Base-by-base conservation (phyloP, 2,888 invertebrate genomes). In the Bimastos eiseni region DNA sequence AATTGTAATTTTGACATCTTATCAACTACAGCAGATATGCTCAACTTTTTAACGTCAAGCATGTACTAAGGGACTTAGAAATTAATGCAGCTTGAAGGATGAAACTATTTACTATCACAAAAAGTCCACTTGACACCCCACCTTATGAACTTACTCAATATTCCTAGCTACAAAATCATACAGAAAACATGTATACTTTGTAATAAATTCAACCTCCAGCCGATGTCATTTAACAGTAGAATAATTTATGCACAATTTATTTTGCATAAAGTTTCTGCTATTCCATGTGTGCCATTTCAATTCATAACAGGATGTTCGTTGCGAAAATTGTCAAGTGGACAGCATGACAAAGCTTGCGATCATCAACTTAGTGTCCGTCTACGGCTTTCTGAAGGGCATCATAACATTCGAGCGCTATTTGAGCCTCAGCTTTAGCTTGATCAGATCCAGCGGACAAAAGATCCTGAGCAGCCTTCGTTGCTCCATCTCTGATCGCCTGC, bases 361-460 rank as follows among this genome's bases (percentile, higher is more conserved):
- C 19, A 8, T 90, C 38, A 90, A 88, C 70, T 49, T 91, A 89
- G n/a, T 90, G 49, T 33, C 93, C 93, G 91, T 94, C 94, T 33
- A 94, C 91, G 92, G 98, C 98, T 95, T 97, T 97, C 90, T 98
- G 97, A 93, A 99, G 96, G 93, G 98, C 98, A 95, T 99, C 98
- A 90, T 97, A 98, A 90, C 98, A 98, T 96, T 99, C 99, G 19
- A 99, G 96, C 83, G 98, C 98, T 94, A 99, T 98, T 92, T 97
- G 97, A 90, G 98, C 99, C 96, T 98, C 98, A 33, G 98, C 98
- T 95, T 96, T 96, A 93, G 97, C 98, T 95, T 96, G 96, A 0
- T 99, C 98, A 90, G 96, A 96, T 19, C 96, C 95, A 34, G 99
- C 98, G n/a, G 97, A 97, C 91, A 96, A 96, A 44, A 98, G 94